Evolutionary conservation across 2,888 invertebrate species (phyloP).

Genomic region (Acheta domesticus): DNA sequence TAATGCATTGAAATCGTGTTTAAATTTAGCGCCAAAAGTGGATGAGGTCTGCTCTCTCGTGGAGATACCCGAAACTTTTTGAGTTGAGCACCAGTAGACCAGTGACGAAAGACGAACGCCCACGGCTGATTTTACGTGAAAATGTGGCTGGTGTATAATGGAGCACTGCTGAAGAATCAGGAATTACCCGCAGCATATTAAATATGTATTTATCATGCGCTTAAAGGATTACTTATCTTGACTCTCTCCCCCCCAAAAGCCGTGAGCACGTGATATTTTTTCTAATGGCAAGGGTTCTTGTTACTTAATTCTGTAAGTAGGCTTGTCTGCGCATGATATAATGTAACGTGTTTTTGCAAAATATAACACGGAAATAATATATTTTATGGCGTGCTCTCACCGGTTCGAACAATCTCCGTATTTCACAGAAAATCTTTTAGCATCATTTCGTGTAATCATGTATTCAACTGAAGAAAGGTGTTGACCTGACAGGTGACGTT

Average conservation of each 20-base stretch:
- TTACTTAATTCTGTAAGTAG: neutral
- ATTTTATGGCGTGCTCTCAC: no score
- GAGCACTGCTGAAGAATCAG: neutral
- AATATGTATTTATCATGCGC: neutral
- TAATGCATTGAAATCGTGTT: no score
- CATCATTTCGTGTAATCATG: neutral
- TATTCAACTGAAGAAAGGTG: neutral
- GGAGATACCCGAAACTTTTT: no score
- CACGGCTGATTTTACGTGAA: neutral
- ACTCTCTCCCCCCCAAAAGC: neutral
- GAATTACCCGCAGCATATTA: neutral
- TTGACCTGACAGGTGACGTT: constrained; percentile 9
- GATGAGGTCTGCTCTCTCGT: no score
- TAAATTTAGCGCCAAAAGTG: no score
- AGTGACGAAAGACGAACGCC: no score
- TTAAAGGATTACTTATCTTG: neutral
- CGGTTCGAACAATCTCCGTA: no score
- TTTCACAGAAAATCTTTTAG: no score
- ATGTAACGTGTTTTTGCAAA: no score
- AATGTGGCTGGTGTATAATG: neutral
- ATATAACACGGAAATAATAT: no score
- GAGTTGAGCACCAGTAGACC: no score
- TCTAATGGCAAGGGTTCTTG: neutral
- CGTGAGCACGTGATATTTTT: constrained; percentile 3
- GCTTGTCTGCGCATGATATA: neutral